Evolutionary conservation across 2,888 invertebrate genomes (phyloP), one percentile per base, ranked within the genome.

Genomic region (Dermolepida albohirtum): DNA sequence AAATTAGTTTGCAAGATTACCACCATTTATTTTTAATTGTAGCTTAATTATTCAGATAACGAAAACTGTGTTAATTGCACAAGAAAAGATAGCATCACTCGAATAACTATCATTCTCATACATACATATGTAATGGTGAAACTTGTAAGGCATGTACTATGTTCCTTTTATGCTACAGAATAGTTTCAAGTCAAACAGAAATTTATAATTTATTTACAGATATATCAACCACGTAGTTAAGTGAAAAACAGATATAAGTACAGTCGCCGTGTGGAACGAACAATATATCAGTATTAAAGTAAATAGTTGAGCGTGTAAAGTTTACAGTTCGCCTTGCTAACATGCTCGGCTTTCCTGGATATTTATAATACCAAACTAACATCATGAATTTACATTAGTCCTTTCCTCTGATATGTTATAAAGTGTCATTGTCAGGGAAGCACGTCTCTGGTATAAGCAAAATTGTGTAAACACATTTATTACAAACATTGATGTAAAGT

Each of bases 381-480:
- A 44, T 29, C 44, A 14, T 59, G 59, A 27, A 59, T 59, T 59
- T 59, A 59, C 59, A 59, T 47, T 59, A 59, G 29, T 29, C 44
- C 59, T 59, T 59, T 29, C 44, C 44, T 29, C 29, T 40, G 43
- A 29, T 27, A 44, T 27, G 44, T 59, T 59, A 47, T 59, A 59
- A 59, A 59, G 59, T 59, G 59, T 29, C 29, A 44, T 59, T 59
- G 59, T 59, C 59, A 59, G 29, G 59, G 44, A 44, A 59, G 22
- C 29, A 44, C 47, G 44, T 59, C 29, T 17, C 43, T 22, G 27
- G 12, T 34, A 34, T 59, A 44, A 22, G 29, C 59, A 44, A 59
- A 59, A 59, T 47, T 29, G 59, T 59, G 44, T 59, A 44, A 59
- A 34, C 44, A 43, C 27, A 57, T 59, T 59, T 59, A 59, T 59